Base-by-base conservation (phyloP, 2,113 vertebrate species). In the Marmota flaviventris region DNA sequence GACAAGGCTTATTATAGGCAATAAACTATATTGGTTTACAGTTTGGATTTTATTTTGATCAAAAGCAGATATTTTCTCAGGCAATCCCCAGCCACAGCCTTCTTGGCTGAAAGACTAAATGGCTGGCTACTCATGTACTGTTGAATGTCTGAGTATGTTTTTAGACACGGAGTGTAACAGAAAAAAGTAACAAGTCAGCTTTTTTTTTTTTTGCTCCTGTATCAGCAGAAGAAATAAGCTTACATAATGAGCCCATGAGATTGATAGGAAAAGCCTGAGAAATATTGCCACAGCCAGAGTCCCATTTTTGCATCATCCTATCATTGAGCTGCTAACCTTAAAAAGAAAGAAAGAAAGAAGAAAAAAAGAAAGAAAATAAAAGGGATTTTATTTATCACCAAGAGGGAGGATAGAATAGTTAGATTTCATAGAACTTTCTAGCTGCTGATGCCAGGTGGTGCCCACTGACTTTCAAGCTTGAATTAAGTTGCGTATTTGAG, bases 31-130 rank as follows among this genome's bases (percentile, higher is more conserved):
- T 63, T 97, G 58, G 78, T 91, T 97, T 94, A 79, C 27, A 89
- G 78, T 84, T 89, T 94, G 87, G 86, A 91, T 96, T 97, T 97
- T 96, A 94, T 96, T 97, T 97, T 93, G 96, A 97, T 96, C 95
- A 96, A 95, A 97, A 95, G 78, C 94, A 96, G 93, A 93, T 96
- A 97, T 93, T 97, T 94, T 96, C 90, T 86, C 89, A 94, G 91
- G 89, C 82, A 94, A 85, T 63, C 32, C 51, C 63, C 77, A 87
- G 94, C 85, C 91, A 91, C 94, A 97, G 78, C 6, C 82, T 94
- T 95, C 83, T 86, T 77, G 94, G 85, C 70, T 48, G 20, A 27
- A 91, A 94, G 65, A 91, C 65, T 51, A 61, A 86, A 89, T 84
- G 82, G 48, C 69, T 91, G 67, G 82, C 78, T 88, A 90, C 32